Conservation (phyloP, 2,113 vertebrate genomes). For the Neoarius graeffei region DNA sequence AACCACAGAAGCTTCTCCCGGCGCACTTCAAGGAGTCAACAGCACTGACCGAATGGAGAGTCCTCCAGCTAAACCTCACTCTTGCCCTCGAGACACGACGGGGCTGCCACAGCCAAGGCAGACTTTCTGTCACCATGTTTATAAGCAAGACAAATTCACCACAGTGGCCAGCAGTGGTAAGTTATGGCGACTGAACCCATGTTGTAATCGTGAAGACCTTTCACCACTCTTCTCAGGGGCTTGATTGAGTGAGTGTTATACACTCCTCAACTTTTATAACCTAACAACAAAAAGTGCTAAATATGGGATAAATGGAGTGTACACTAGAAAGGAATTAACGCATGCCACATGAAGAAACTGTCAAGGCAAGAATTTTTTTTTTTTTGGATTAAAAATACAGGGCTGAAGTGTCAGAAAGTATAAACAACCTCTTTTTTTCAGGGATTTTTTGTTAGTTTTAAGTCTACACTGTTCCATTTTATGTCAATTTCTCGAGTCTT, state of each 20-base stretch:
- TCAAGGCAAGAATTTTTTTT: background rate
- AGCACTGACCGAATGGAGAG: constrained; percentile 72
- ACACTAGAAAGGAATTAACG: background rate
- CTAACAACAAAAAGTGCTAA: background rate
- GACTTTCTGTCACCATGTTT: constrained; percentile 23
- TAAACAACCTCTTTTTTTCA: background rate
- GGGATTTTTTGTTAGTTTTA: constrained; percentile 10
- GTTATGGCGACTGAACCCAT: background rate
- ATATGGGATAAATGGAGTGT: background rate
- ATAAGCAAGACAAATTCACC: constrained; percentile 8
- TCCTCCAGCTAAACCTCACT: constrained; percentile 37
- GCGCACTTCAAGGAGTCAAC: constrained; percentile 75
- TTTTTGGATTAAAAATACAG: background rate
- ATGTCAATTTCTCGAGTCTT: constrained; percentile 70
- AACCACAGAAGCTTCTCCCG: constrained; percentile 73
- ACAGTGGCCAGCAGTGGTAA: background rate
- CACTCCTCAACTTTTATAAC: background rate
- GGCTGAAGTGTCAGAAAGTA: constrained; percentile 16
- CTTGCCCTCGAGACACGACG: constrained; percentile 10
- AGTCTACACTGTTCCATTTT: constrained; percentile 62
- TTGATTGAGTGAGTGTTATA: background rate
- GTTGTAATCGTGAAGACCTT: background rate
- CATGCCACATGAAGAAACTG: background rate
- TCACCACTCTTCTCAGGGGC: background rate
- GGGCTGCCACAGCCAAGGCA: constrained; percentile 5